phyloP scores from a whole-genome alignment of 2,113 vertebrate species.

The Megalops atlanticus region DNA sequence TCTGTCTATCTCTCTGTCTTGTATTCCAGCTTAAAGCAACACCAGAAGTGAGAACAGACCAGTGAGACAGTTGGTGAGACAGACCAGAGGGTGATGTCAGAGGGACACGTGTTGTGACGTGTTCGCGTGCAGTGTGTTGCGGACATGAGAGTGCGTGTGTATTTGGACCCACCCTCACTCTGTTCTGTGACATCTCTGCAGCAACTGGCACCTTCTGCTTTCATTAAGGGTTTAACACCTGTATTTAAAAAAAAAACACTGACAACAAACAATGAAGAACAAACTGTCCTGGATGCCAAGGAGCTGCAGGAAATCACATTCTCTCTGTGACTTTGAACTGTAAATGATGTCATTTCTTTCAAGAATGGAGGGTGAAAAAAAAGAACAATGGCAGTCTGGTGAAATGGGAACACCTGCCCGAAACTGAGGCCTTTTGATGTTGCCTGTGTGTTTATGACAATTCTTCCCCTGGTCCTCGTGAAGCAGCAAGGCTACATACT shows the following conservation, averaged over 20 bases:
- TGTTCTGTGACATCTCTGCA: background rate
- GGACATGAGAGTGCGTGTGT: too few relatives aligned
- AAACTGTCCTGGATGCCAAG: background rate
- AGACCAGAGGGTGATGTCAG: too few relatives aligned
- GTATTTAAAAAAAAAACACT: background rate
- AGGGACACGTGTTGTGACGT: background rate
- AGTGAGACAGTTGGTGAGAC: background rate
- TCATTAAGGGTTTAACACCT: background rate
- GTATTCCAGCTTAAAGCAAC: constrained; percentile 28
- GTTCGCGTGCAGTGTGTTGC: background rate
- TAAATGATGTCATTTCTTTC: background rate
- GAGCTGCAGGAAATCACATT: background rate
- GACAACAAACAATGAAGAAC: background rate
- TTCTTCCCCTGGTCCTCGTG: too few relatives aligned
- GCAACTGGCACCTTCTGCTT: background rate
- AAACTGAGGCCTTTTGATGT: background rate
- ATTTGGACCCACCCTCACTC: background rate
- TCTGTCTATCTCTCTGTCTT: background rate
- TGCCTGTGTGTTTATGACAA: too few relatives aligned
- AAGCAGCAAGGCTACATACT: background rate
- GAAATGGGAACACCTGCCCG: background rate
- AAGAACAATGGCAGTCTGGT: background rate
- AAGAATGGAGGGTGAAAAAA: background rate
- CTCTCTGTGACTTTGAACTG: background rate
- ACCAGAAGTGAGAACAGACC: constrained; percentile 11